These are phyloP conservation scores for Philopotamus ludificatus DNA, from an alignment of 1,140 invertebrate genomes.

Conservation along the genomic window DNA sequence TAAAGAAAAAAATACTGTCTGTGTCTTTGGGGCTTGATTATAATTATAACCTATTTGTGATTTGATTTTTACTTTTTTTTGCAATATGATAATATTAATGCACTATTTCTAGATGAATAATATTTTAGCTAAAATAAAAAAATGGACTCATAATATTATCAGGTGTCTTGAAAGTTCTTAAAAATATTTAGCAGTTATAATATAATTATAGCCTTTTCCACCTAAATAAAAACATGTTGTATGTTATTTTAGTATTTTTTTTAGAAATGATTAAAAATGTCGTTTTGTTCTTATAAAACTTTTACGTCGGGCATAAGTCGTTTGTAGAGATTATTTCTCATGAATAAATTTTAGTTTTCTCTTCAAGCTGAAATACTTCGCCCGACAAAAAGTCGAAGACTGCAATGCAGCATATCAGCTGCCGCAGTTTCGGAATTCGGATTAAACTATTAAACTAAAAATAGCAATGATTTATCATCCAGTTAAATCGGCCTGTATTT, in stretches of 20 bases:
- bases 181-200: not conserved
- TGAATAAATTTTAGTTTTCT: not conserved
- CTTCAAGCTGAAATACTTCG: not conserved
- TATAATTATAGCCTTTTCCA: not conserved
- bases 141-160: not conserved
- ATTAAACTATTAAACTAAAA: not conserved
- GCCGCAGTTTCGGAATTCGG: not conserved
- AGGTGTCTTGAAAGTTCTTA: not conserved
- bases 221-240: no score
- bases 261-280: not conserved
- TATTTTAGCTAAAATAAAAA: no score
- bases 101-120: no score
- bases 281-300: no score
- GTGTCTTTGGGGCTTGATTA: no score
- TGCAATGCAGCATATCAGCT: not conserved
- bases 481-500: not conserved
- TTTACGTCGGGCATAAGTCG: not conserved
- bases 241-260: not conserved
- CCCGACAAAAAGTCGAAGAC: not conserved
- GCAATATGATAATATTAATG: no score
- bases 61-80: no score
- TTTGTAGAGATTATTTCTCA: not conserved
- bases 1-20: no score
- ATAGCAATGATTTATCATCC: not conserved
- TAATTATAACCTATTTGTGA: no score